Evolutionary conservation across 2,888 invertebrate genomes (phyloP).

Genomic region (Drosophila nigricruria): DNA sequence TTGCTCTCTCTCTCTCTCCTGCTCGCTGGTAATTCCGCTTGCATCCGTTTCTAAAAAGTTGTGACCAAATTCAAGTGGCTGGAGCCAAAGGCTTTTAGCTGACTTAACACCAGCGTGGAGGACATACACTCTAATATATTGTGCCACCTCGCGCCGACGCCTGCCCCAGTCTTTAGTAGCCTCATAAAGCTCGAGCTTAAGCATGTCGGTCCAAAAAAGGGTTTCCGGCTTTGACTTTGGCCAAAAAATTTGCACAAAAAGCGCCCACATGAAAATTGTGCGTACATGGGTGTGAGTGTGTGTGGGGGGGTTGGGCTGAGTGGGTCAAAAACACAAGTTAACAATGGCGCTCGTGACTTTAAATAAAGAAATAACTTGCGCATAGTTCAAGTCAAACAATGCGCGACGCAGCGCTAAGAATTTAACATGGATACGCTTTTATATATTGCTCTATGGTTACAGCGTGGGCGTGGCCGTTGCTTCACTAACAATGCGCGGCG

Average conservation of each 20-base stretch:
- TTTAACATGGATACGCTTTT: constrained; percentile 65
- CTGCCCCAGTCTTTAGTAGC: constrained; percentile 53
- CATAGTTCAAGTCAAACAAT: constrained; percentile 76
- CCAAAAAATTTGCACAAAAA: constrained; percentile 66
- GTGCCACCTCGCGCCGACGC: not conserved
- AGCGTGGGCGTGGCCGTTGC: constrained; percentile 40
- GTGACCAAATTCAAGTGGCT: constrained; percentile 72
- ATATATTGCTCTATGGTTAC: constrained; percentile 36
- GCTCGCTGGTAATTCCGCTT: constrained; percentile 60
- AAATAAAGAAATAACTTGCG: constrained; percentile 77
- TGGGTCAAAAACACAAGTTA: constrained; percentile 59
- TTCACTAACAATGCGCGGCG: constrained; percentile 51
- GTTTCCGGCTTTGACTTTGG: constrained; percentile 70
- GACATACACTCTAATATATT: constrained; percentile 66
- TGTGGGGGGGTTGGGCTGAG: constrained; percentile 4
- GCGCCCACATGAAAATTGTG: constrained; percentile 64
- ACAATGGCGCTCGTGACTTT: constrained; percentile 67
- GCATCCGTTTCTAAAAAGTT: constrained; percentile 77
- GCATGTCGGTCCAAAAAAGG: constrained; percentile 70
- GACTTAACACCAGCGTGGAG: constrained; percentile 68
- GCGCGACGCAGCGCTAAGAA: constrained; percentile 67
- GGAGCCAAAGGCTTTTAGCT: constrained; percentile 72
- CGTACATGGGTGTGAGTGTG: constrained; percentile 38
- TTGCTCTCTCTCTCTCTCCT: constrained; percentile 1
- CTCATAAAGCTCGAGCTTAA: constrained; percentile 74